Conservation (phyloP, 2,113 vertebrate species). For the Chunga burmeisteri region DNA sequence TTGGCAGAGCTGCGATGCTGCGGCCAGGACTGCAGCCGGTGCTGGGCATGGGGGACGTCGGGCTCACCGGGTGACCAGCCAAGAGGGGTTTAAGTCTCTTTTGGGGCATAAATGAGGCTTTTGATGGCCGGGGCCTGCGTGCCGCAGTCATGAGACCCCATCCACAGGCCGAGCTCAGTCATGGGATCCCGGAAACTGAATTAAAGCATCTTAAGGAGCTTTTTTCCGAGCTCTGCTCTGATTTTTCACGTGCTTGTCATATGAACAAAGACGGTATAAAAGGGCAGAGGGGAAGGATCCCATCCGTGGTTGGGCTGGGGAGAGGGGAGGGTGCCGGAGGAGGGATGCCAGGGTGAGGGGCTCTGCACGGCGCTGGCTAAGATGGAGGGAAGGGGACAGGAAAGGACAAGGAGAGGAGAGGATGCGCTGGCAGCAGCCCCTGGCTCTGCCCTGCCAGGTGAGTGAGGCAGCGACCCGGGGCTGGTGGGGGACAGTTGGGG, state of each 20-base stretch:
- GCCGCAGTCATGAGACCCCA: constrained; percentile 51
- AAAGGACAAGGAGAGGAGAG: neutral
- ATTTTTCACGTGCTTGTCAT: constrained; percentile 67
- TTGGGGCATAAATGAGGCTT: constrained; percentile 57
- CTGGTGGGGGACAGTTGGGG: neutral
- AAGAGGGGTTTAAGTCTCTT: constrained; percentile 7
- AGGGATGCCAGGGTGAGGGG: neutral
- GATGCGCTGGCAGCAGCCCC: neutral
- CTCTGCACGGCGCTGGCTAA: neutral
- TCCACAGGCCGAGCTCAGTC: constrained; percentile 48
- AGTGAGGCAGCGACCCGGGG: neutral
- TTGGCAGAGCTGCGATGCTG: neutral
- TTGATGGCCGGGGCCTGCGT: neutral
- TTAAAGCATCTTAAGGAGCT: constrained; percentile 62
- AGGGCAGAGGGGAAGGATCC: neutral
- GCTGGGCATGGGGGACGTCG: fast-evolving
- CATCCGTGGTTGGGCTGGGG: neutral
- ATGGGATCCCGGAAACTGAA: constrained; percentile 61
- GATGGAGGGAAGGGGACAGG: neutral
- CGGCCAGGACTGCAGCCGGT: fast-evolving
- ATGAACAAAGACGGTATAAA: constrained; percentile 55
- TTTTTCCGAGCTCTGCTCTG: constrained; percentile 26
- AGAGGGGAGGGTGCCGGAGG: neutral
- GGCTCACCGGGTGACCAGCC: fast-evolving
- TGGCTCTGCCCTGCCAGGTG: neutral